phyloP scores from a whole-genome alignment of 2,888 invertebrate species.

The Euproctis similis region DNA sequence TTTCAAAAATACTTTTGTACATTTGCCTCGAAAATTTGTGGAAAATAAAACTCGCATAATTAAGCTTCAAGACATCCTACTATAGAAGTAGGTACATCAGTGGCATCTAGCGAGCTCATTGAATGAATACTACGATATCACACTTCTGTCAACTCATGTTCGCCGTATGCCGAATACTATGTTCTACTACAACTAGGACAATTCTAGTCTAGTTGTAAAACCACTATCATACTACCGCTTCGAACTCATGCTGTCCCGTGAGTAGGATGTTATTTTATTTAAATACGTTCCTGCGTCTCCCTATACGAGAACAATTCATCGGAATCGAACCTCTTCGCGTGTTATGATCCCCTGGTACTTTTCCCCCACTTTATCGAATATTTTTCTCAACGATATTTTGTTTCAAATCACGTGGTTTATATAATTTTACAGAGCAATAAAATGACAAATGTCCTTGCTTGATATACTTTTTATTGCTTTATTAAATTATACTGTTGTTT shows the following conservation, averaged over 20 bases:
- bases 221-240: constrained; percentile 23
- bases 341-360: constrained; percentile 44
- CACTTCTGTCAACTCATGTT: background rate
- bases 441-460: too few relatives aligned
- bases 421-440: too few relatives aligned
- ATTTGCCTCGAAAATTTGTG: too few relatives aligned
- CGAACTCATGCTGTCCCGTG: constrained; percentile 35
- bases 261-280: constrained; percentile 58
- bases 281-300: constrained; percentile 29
- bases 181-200: constrained; percentile 36
- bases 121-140: too few relatives aligned
- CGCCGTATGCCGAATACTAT: constrained; percentile 35
- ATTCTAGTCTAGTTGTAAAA: constrained; percentile 31
- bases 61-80: too few relatives aligned
- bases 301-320: constrained; percentile 16
- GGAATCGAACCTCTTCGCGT: constrained; percentile 11
- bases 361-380: constrained; percentile 61
- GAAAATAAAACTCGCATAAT: too few relatives aligned
- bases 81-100: too few relatives aligned
- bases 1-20: too few relatives aligned
- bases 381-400: constrained; percentile 34
- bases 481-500: too few relatives aligned
- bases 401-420: too few relatives aligned
- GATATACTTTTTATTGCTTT: too few relatives aligned
- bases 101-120: too few relatives aligned